phyloP scores from a whole-genome alignment of 2,797 vertebrate species.

The Spinibarbus caldwelli region DNA sequence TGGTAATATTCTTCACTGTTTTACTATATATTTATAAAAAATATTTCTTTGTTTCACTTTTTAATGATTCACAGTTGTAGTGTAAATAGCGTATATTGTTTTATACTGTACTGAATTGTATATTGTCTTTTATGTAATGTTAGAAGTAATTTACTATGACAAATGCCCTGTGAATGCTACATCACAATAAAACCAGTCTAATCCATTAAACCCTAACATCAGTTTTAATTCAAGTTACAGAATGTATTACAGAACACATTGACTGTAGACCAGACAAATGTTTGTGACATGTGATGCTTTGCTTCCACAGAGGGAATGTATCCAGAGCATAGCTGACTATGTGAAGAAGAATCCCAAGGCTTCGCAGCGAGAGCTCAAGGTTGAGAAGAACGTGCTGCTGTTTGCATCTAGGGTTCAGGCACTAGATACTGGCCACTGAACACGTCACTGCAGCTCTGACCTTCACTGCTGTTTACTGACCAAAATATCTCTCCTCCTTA shows the following conservation, averaged over 20 bases:
- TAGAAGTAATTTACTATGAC: neutral
- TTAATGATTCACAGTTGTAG: neutral
- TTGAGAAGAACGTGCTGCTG: conserved; percentile 75
- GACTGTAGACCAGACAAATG: neutral
- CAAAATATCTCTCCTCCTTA: neutral
- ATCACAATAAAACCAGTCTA: neutral
- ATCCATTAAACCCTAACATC: neutral
- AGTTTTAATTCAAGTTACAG: neutral
- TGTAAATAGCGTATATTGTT: neutral
- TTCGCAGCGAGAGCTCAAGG: conserved; percentile 70
- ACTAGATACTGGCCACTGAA: conserved; percentile 68
- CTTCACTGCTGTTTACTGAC: neutral
- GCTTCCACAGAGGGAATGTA: conserved; percentile 74
- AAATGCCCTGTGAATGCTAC: neutral
- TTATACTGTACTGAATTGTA: neutral
- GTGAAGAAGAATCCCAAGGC: conserved; percentile 73
- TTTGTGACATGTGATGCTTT: neutral
- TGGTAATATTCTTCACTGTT: neutral
- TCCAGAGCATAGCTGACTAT: conserved; percentile 71
- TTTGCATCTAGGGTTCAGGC: conserved; percentile 76
- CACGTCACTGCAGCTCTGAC: neutral
- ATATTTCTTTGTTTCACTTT: too few species aligned
- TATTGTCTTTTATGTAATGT: neutral
- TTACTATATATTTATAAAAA: neutral
- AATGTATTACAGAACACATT: neutral